phyloP scores from a whole-genome alignment of 1,140 invertebrate species.

The Temnothorax longispinosus region DNA sequence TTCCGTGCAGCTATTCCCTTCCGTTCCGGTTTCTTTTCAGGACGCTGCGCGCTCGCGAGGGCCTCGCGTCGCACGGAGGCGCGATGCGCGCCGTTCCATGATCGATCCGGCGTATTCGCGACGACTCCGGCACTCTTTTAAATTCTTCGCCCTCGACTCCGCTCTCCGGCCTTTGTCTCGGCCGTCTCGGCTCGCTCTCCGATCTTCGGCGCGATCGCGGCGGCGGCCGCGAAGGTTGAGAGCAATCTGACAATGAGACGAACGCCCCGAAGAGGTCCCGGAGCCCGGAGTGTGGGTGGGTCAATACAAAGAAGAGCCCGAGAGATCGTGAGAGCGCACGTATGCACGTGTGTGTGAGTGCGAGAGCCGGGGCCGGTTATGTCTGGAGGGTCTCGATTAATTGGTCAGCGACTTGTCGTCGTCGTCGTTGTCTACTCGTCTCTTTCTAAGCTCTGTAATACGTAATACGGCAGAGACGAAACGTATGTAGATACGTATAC shows the following conservation, averaged over 20 bases:
- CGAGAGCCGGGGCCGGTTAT: not conserved
- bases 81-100: not conserved
- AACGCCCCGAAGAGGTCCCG: not conserved
- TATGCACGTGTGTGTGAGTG: not conserved
- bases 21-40: not conserved
- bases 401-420: not conserved
- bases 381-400: not conserved
- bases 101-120: conserved; percentile 5
- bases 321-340: not conserved
- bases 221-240: conserved; percentile 60
- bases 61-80: conserved; percentile 4
- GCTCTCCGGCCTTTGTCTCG: conserved; percentile 58
- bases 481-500: not conserved
- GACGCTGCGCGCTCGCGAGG: not conserved
- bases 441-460: not conserved
- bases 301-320: conserved; percentile 62
- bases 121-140: not conserved
- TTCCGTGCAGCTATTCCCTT: not conserved
- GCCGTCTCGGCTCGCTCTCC: not conserved
- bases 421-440: too few relatives aligned
- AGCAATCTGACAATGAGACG: conserved; percentile 63
- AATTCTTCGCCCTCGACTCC: conserved; percentile 16
- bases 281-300: conserved; percentile 33
- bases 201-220: not conserved
- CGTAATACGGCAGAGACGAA: not conserved